Base-by-base conservation (phyloP, 2,797 vertebrate genomes). In the Malacoraja senta region DNA sequence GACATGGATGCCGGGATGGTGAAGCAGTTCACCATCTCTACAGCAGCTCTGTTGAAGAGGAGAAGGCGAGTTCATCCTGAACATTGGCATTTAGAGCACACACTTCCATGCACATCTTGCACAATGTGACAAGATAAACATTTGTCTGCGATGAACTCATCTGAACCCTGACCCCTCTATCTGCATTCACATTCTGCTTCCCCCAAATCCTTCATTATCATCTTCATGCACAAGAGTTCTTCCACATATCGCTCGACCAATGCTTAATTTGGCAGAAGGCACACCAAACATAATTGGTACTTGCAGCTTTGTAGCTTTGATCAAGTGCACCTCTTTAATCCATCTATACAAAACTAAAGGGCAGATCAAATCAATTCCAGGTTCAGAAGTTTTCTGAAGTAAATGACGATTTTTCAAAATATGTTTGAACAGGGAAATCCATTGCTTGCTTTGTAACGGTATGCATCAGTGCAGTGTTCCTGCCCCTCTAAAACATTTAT, bases 161-260 rank as follows among this genome's bases (percentile, higher is more conserved):
- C 94, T 93, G 21, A 95, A 92, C 93, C 78, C 93, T 84, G 93
- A 90, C 93, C 65, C 93, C 80, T 94, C 93, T 79, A 93, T 90
- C 65, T 32, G 53, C 93, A 93, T 84, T 93, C 81, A 71, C 35
- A 68, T 91, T 19, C 68, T 0, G 77, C 32, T 74, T 9, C 58
- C 94, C 7, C 1, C 93, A 72, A 10, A 10, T 90, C 93, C 93
- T 93, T 32, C 86, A 94, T 94, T 93, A 94, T 77, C 93, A 32
- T 83, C 38, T 15, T 38, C 8, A n/a, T 17, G n/a, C 68, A 71
- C 35, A n/a, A 91, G 32, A 19, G 32, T 38, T 44, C 38, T 91
- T 74, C 38, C 19, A 65, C 61, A n/a, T 19, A 35, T 61, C 17
- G 68, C 72, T 44, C 44, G 21, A n/a, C 71, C 32, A 13, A 35